phyloP scores from a whole-genome alignment of 2,113 vertebrate genomes.

The Lepus timidus region DNA sequence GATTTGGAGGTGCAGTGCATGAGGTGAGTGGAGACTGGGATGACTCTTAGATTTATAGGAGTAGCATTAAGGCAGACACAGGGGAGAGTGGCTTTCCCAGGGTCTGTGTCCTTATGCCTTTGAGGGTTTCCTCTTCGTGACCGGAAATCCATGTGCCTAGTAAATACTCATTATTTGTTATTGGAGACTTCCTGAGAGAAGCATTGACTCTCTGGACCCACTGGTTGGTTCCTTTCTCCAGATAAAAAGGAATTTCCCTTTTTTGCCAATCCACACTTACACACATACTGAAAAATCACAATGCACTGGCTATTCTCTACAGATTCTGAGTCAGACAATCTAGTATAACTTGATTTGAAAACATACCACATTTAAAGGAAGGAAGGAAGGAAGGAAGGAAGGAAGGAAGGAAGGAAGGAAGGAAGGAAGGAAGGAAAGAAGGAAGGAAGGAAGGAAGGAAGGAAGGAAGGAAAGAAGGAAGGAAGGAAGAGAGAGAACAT shows the following conservation, averaged over 20 bases:
- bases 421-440: too few species aligned
- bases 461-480: too few species aligned
- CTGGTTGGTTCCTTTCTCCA: neutral
- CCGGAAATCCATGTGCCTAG: neutral
- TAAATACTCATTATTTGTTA: neutral
- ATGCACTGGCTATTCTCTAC: neutral
- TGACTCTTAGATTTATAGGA: neutral
- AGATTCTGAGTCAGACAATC: neutral
- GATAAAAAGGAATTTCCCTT: neutral
- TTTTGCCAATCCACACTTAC: neutral
- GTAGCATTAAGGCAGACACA: neutral
- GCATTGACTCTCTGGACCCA: neutral
- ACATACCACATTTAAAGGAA: neutral
- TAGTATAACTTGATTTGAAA: neutral
- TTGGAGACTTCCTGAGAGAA: neutral
- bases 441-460: too few species aligned
- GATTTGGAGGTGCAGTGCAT: neutral
- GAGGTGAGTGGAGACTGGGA: neutral
- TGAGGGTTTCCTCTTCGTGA: neutral
- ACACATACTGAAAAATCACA: neutral
- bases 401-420: too few species aligned
- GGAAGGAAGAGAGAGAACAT: too few species aligned
- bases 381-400: too few species aligned
- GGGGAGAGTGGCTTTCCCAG: neutral
- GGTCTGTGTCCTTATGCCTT: neutral